Evolutionary conservation across 2,113 vertebrate species (phyloP).

Genomic region (Myiozetetes cayanensis): DNA sequence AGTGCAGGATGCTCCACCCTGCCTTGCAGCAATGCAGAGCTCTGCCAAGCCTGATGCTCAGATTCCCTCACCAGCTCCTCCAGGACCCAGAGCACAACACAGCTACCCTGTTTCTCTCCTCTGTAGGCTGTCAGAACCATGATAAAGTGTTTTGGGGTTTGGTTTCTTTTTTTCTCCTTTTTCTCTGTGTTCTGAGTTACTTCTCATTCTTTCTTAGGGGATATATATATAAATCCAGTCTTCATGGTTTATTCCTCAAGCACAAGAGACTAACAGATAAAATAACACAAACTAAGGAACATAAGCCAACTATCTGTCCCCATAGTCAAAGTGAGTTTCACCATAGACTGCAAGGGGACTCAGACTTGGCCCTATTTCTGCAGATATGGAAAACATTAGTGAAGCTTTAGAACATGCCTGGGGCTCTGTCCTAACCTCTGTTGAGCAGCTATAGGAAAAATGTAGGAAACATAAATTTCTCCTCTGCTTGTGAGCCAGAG

Average conservation of each 20-base stretch:
- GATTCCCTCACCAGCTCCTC: not conserved
- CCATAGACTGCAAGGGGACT: not conserved
- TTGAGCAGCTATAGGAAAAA: conserved; percentile 48
- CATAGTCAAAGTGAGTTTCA: conserved; percentile 15
- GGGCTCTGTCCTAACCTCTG: conserved; percentile 19
- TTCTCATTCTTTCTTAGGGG: not conserved
- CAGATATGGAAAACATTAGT: conserved; percentile 35
- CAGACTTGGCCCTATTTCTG: conserved; percentile 9
- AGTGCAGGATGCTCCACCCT: not conserved
- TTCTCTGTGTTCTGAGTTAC: not conserved
- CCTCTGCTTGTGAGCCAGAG: not conserved
- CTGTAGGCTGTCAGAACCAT: not conserved
- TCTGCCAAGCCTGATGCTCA: not conserved
- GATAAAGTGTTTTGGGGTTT: not conserved
- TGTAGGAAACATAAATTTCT: conserved; percentile 36
- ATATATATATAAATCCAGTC: not conserved
- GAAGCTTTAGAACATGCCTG: conserved; percentile 48
- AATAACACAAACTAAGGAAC: conserved; percentile 7
- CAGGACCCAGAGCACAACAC: accelerated
- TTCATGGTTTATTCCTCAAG: conserved; percentile 20
- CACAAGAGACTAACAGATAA: not conserved
- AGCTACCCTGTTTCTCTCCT: not conserved
- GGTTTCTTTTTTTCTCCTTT: not conserved
- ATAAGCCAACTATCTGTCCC: conserved; percentile 30
- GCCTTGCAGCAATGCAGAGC: accelerated